phyloP scores from a whole-genome alignment of 2,888 invertebrate genomes.

The Meta bourneti region DNA sequence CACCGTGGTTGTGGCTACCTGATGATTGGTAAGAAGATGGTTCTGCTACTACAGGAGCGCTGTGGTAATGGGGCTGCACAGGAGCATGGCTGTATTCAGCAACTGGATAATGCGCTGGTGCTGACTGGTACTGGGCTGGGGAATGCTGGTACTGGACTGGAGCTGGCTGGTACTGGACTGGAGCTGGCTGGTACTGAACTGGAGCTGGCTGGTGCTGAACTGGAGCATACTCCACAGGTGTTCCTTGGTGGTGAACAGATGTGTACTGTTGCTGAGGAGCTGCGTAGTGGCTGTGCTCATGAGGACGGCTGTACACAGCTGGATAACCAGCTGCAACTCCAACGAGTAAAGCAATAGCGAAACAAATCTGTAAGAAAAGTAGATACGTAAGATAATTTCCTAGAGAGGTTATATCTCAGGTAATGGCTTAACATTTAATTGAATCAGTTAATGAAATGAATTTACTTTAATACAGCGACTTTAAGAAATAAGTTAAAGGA shows the following conservation, averaged over 20 bases:
- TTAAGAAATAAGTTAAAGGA: too few species aligned
- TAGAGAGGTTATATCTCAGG: too few species aligned
- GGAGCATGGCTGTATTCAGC: background rate
- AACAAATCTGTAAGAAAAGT: constrained; percentile 3
- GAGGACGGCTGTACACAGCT: constrained; percentile 4
- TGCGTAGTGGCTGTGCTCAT: background rate
- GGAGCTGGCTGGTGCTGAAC: constrained; percentile 14
- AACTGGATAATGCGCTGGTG: constrained; percentile 13
- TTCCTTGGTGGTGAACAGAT: background rate
- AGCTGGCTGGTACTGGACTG: constrained; percentile 21
- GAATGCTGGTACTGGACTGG: constrained; percentile 32
- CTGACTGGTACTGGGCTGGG: constrained; percentile 6
- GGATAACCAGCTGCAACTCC: constrained; percentile 2
- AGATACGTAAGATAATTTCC: background rate
- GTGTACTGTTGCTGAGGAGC: constrained; percentile 21
- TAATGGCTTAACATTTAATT: too few species aligned
- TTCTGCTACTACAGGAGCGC: constrained; percentile 34
- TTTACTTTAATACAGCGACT: too few species aligned
- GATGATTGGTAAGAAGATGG: constrained; percentile 9
- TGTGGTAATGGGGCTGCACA: constrained; percentile 28
- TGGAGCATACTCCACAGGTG: constrained; percentile 29
- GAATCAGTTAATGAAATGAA: too few species aligned
- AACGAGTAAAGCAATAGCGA: constrained; percentile 7
- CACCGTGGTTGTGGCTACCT: constrained; percentile 13
- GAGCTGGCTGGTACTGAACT: constrained; percentile 13